Conservation (phyloP, 1,140 invertebrate species). For the Zophobas morio region DNA sequence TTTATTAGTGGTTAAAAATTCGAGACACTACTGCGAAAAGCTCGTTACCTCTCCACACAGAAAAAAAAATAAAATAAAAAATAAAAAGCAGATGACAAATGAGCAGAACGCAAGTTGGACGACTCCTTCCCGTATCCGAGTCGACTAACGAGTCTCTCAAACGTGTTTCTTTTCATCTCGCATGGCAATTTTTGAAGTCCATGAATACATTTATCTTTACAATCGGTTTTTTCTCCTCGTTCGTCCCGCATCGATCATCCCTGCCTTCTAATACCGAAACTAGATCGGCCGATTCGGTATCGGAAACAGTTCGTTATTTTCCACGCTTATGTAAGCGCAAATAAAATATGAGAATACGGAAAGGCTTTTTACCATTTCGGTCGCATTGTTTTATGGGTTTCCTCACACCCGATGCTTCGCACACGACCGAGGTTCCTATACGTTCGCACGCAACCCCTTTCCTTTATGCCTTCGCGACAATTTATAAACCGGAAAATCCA, state of each 20-base stretch:
- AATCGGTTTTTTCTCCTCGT: slow-evolving; percentile 28
- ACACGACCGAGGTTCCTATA: slow-evolving; percentile 7
- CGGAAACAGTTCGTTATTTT: slow-evolving; percentile 51
- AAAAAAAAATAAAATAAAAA: not conserved
- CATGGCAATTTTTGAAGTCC: slow-evolving; percentile 39
- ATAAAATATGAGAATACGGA: slow-evolving; percentile 51
- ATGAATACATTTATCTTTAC: slow-evolving; percentile 46
- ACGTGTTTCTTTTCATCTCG: slow-evolving; percentile 42
- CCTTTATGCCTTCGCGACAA: slow-evolving; percentile 23
- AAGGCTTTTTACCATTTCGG: slow-evolving; percentile 49
- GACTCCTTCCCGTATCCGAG: slow-evolving; percentile 23
- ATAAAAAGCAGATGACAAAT: slow-evolving; percentile 34
- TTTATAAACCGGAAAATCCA: slow-evolving; percentile 41
- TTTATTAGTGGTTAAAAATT: too few species aligned
- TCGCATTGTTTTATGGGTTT: slow-evolving; percentile 42
- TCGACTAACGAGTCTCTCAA: slow-evolving; percentile 39
- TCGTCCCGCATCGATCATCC: slow-evolving; percentile 13
- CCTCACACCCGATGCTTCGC: slow-evolving; percentile 18
- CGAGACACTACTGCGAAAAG: not conserved
- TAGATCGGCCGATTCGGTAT: slow-evolving; percentile 35
- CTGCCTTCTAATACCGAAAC: slow-evolving; percentile 45
- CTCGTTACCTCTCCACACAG: slow-evolving; percentile 7
- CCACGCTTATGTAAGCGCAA: slow-evolving; percentile 49
- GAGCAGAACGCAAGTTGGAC: slow-evolving; percentile 39
- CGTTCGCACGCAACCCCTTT: not conserved